These are phyloP conservation scores for Ischnus inquisitorius DNA, from an alignment of 2,888 invertebrate species.

Conservation along the genomic window DNA sequence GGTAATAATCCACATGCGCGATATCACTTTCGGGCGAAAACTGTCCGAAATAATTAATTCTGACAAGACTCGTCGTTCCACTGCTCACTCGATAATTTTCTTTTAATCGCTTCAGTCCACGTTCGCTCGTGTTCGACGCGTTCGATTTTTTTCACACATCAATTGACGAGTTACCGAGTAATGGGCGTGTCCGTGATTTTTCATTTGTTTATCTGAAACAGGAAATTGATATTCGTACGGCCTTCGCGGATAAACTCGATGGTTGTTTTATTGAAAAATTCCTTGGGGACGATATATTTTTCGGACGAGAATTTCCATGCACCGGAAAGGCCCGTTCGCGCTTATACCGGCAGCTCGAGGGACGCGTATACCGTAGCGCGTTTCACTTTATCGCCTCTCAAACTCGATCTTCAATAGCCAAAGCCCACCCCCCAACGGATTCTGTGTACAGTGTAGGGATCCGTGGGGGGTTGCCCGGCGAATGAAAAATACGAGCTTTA, in stretches of 20 bases:
- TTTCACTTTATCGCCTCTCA: slow-evolving; percentile 66
- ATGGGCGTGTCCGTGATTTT: slow-evolving; percentile 3
- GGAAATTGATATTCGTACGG: slow-evolving; percentile 38
- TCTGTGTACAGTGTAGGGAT: background rate
- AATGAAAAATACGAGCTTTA: slow-evolving; percentile 55
- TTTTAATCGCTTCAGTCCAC: background rate
- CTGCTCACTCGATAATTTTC: slow-evolving; percentile 19
- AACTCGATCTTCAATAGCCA: slow-evolving; percentile 61
- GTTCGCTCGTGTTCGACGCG: background rate
- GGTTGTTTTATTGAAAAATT: slow-evolving; percentile 55
- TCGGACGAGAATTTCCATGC: slow-evolving; percentile 57
- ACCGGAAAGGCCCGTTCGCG: slow-evolving; percentile 15
- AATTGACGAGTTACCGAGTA: slow-evolving; percentile 37
- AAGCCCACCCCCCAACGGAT: slow-evolving; percentile 46
- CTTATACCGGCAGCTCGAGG: slow-evolving; percentile 12
- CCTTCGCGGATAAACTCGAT: slow-evolving; percentile 1
- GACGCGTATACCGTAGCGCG: slow-evolving; percentile 32
- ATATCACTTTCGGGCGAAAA: slow-evolving; percentile 24
- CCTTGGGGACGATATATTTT: slow-evolving; percentile 54
- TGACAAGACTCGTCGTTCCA: slow-evolving; percentile 9
- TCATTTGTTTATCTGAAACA: slow-evolving; percentile 39
- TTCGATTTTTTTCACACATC: slow-evolving; percentile 10
- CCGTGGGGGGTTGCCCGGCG: background rate
- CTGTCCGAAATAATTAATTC: slow-evolving; percentile 30
- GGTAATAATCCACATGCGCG: slow-evolving; percentile 37